phyloP scores from a whole-genome alignment of 2,113 vertebrate genomes.

The Mionectes macconnelli region DNA sequence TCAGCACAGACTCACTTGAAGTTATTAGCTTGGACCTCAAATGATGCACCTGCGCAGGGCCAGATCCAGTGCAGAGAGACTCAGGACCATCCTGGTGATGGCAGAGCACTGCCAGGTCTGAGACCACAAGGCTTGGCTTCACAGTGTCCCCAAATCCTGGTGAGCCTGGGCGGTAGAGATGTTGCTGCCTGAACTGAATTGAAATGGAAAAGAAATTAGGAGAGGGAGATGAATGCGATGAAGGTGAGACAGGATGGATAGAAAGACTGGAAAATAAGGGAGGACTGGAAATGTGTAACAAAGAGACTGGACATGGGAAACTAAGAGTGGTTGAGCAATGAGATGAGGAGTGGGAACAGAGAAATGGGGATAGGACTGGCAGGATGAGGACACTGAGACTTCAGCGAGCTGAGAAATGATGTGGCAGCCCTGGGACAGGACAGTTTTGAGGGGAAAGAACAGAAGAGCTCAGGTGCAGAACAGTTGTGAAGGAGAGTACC shows the following conservation, averaged over 20 bases:
- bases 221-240: not conserved
- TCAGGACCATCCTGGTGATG: not conserved
- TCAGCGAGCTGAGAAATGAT: not conserved
- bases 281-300: not conserved
- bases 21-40: not conserved
- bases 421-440: not conserved
- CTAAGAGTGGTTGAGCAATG: not conserved
- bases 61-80: not conserved
- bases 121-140: not conserved
- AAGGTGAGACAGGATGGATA: not conserved
- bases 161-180: not conserved
- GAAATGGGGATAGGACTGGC: not conserved
- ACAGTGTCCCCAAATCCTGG: rapidly evolving
- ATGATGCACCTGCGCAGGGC: not conserved
- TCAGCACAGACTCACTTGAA: not conserved
- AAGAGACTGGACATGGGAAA: not conserved
- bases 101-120: not conserved
- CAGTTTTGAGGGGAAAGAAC: not conserved
- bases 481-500: not conserved
- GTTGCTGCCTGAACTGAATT: not conserved
- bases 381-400: not conserved
- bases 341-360: not conserved
- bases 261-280: not conserved
- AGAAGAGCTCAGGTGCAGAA: not conserved
- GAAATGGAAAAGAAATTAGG: not conserved